These are phyloP conservation scores for Galerucella nymphaeae DNA, from an alignment of 2,888 invertebrate genomes.

Conservation along the genomic window DNA sequence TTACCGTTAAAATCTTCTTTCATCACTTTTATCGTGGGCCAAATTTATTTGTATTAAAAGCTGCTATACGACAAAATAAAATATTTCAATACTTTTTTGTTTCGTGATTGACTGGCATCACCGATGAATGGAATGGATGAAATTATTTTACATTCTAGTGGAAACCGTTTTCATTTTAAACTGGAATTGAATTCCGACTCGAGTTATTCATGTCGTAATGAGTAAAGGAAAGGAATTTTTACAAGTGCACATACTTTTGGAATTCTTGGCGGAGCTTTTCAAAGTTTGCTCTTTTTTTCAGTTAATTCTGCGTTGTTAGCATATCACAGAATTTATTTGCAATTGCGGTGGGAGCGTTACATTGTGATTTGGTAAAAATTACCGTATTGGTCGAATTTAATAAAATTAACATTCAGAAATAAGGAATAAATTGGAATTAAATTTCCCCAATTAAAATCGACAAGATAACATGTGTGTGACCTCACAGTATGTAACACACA, in stretches of 20 bases:
- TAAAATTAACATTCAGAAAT: too few species aligned
- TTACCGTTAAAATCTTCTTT: not conserved
- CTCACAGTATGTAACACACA: too few species aligned
- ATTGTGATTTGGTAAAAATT: too few species aligned
- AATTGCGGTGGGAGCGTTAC: conserved; percentile 3
- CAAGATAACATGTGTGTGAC: too few species aligned
- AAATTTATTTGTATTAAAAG: not conserved
- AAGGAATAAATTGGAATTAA: too few species aligned
- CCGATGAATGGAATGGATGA: conserved; percentile 49
- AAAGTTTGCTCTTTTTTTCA: conserved; percentile 12
- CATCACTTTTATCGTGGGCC: not conserved
- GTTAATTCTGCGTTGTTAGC: conserved; percentile 12
- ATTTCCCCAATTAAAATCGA: too few species aligned
- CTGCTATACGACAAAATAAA: conserved; percentile 52
- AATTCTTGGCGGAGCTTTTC: conserved; percentile 21
- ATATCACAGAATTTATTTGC: conserved; percentile 17
- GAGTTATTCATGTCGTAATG: conserved; percentile 41
- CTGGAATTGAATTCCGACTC: conserved; percentile 11
- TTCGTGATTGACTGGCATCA: conserved; percentile 40
- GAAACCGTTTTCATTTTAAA: conserved; percentile 37
- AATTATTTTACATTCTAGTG: conserved; percentile 45
- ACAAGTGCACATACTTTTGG: conserved; percentile 27
- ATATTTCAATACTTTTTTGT: conserved; percentile 46
- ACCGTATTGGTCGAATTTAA: too few species aligned
- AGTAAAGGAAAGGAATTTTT: conserved; percentile 32